Evolutionary conservation across 2,888 invertebrate genomes (phyloP).

Genomic region (Parnassius glacialis): DNA sequence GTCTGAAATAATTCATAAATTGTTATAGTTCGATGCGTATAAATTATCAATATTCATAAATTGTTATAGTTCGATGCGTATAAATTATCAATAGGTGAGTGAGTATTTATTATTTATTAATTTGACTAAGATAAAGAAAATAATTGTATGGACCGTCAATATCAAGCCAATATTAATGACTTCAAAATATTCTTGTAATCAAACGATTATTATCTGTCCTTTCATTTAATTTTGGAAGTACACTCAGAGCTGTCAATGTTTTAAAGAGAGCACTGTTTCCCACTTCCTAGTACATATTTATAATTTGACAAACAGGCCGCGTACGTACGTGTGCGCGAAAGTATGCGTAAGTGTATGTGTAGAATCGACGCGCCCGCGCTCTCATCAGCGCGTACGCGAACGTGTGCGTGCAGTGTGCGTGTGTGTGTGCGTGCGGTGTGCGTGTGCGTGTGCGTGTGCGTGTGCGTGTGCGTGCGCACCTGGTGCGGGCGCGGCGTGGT

Average conservation of each 20-base stretch:
- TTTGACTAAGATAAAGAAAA: neutral
- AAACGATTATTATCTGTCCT: constrained; percentile 1
- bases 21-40: neutral
- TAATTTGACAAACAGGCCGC: too few species aligned
- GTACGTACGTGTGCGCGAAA: too few species aligned
- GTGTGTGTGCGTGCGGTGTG: constrained; percentile 8
- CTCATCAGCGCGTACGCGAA: too few species aligned
- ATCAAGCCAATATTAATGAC: constrained; percentile 6
- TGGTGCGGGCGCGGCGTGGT: constrained; percentile 54
- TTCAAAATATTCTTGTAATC: constrained; percentile 10
- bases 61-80: neutral
- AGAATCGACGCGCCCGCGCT: too few species aligned
- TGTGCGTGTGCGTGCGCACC: constrained; percentile 29
- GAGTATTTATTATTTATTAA: neutral
- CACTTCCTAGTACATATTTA: constrained; percentile 39
- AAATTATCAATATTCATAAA: neutral
- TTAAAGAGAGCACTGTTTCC: constrained; percentile 52
- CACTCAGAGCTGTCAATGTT: constrained; percentile 43
- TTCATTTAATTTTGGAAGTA: constrained; percentile 47
- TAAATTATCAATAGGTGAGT: neutral
- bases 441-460: neutral
- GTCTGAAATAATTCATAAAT: constrained; percentile 43
- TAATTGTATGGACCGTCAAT: neutral
- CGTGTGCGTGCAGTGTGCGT: neutral
- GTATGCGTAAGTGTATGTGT: neutral